Evolutionary conservation across 2,888 invertebrate species (phyloP), one percentile per base, ranked within the genome.

Genomic region (Chymomyza caudatula): DNA sequence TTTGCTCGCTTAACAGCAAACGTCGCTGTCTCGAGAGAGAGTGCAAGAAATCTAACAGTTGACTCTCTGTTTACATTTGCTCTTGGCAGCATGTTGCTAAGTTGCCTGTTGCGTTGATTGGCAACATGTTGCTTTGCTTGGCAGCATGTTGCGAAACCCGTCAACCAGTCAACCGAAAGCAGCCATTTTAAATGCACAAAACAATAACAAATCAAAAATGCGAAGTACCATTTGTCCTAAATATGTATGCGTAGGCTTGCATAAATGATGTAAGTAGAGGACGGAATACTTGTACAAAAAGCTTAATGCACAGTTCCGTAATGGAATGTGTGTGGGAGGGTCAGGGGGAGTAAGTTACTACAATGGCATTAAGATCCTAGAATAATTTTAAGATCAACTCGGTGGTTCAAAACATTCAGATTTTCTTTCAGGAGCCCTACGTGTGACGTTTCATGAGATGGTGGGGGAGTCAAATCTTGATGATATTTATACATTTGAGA

Each of bases 121-220:
- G 5, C 5, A 37, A 47, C 47, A 47, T 17, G 47, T 47, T 47
- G 47, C 17, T 15, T 13, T 29, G 20, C 22, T 54, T 4, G 4
- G 54, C 23, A 25, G n/a, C 25, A 23, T 53, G 13, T 4, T 53
- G 22, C 6, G 5, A 20, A 11, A 23, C 22, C 22, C 3, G 2
- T 25, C n/a, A n/a, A n/a, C n/a, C n/a, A n/a, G n/a, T n/a, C n/a
- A 6, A 3, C 49, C 17, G n/a, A 54, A 23, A 17, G 13, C 25
- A 25, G 29, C 29, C 42, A 44, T 54, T 20, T 44, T 19, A 52
- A 66, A 61, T 76, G 42, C 60, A 66, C 59, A 58, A 66, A 64
- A 65, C 57, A 70, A 65, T 53, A 67, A 56, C 42, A 65, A 59
- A 69, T 70, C 19, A 49, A 67, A 57, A 60, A 75, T 73, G 67